These are phyloP conservation scores for Mechanitis mazaeus DNA, from an alignment of 2,888 invertebrate genomes.

Conservation along the genomic window DNA sequence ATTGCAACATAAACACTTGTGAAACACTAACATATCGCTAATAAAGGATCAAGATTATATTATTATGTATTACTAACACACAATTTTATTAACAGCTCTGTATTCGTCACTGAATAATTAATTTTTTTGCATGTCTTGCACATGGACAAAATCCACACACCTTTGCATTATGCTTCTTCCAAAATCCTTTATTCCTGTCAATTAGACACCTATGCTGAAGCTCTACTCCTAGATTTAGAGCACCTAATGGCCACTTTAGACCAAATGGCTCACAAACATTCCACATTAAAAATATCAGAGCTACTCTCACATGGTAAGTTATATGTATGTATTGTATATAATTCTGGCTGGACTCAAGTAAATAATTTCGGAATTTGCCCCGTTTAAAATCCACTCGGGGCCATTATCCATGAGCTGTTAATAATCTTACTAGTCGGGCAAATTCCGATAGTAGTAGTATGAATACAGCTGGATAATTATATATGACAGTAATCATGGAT, in stretches of 20 bases:
- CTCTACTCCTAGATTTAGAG: slow-evolving; percentile 75
- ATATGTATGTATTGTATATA: slow-evolving; percentile 22
- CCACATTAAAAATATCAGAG: slow-evolving; percentile 73
- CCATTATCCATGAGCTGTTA: no score
- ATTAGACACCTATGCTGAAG: slow-evolving; percentile 74
- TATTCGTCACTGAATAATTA: slow-evolving; percentile 45
- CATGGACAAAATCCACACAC: slow-evolving; percentile 63
- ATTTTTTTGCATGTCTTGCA: slow-evolving; percentile 73
- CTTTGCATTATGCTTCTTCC: slow-evolving; percentile 59
- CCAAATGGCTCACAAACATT: slow-evolving; percentile 75
- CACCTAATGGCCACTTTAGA: slow-evolving; percentile 76
- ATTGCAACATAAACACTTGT: slow-evolving; percentile 7
- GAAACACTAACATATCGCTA: slow-evolving; percentile 3
- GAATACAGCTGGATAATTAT: no score
- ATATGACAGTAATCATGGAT: no score
- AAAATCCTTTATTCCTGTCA: slow-evolving; percentile 36
- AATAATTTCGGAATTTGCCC: no score
- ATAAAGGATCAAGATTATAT: slow-evolving; percentile 1
- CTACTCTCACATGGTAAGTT: slow-evolving; percentile 72
- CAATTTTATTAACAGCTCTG: slow-evolving; percentile 9
- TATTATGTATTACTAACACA: slow-evolving; percentile 1
- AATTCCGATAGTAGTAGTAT: no score
- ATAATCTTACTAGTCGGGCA: no score
- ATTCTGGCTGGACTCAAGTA: neutral
- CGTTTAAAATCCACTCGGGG: no score